Evolutionary conservation across 2,888 invertebrate genomes (phyloP), one percentile per base, ranked within the genome.

Genomic region (Agonum fuliginosum): DNA sequence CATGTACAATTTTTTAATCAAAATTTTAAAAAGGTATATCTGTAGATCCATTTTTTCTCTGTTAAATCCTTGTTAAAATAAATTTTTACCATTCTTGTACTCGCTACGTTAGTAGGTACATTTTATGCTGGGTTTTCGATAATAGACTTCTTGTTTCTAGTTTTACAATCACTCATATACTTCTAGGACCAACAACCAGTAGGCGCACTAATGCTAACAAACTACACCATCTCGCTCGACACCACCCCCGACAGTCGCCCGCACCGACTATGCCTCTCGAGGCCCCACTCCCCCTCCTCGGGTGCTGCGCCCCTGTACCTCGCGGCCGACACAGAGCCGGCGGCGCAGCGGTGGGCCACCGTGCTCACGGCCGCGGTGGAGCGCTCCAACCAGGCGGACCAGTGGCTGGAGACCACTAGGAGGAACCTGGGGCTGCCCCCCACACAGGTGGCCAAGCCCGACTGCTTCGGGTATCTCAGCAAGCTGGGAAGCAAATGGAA

Each of bases 381-480:
- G 80, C 91, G 86, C 22, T 84, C 83, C 70, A 83, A 84, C 78
- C 81, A 83, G 14, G 83, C 84, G 6, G 92, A 92, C 84, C 88
- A 91, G 37, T 94, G 94, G 91, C 86, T 95, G 81, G 93, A 93
- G 81, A 91, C 92, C 12, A 94, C 95, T 20, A 92, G 95, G 85
- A 90, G 94, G 79, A 94, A 95, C 86, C 91, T 96, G 83, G 93
- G 93, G 79, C 88, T 95, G 70, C 92, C 95, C n/a, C 94, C 95
- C 0, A 91, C 91, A 69, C 91, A 92, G 37, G 93, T 97, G 79
- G 90, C 92, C 12, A 90, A 94, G 78, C 95, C 97, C 0, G 97
- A 98, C 85, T 98, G 97, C 87, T 95, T 94, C 84, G 98, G 98
- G n/a, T 95, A 95, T 86, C 90, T 98, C 78, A 92, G 93, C 87